Evolutionary conservation across 2,888 invertebrate species (phyloP).

Genomic region (Macaria liturata): DNA sequence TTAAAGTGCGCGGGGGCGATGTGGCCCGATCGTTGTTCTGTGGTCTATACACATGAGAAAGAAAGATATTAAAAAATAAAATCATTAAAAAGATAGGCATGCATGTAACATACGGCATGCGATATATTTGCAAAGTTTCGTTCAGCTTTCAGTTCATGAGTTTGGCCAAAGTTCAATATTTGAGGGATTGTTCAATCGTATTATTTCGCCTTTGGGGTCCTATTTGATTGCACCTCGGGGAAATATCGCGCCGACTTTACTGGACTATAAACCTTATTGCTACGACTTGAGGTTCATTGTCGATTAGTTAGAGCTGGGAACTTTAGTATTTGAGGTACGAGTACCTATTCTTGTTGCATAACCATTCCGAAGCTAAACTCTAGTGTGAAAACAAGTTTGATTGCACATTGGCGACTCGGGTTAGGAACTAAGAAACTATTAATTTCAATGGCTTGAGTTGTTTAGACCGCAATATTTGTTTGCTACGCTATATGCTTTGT

Average conservation of each 20-base stretch:
- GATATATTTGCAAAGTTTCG: conserved; percentile 15
- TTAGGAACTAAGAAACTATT: conserved; percentile 8
- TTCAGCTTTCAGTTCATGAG: conserved; percentile 17
- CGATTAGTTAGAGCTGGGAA: conserved; percentile 6
- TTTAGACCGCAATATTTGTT: conserved; percentile 3
- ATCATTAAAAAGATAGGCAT: background rate
- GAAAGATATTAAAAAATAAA: no score
- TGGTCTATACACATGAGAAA: no score
- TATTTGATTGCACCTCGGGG: conserved; percentile 31
- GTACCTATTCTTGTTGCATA: conserved; percentile 17
- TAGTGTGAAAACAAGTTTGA: conserved; percentile 14
- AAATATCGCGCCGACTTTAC: conserved; percentile 19
- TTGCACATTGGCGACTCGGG: conserved; percentile 14
- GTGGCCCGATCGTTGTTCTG: no score
- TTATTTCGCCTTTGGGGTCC: conserved; percentile 27
- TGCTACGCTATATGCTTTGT: background rate
- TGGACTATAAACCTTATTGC: conserved; percentile 22
- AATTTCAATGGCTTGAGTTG: background rate
- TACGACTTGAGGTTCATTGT: conserved; percentile 12
- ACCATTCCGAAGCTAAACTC: conserved; percentile 13
- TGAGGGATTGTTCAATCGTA: conserved; percentile 31
- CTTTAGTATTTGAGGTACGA: background rate
- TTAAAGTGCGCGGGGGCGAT: no score
- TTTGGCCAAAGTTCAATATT: conserved; percentile 24
- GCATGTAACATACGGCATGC: conserved; percentile 2